These are phyloP conservation scores for Mystacornis crossleyi DNA, from an alignment of 2,113 vertebrate genomes.

Conservation along the genomic window DNA sequence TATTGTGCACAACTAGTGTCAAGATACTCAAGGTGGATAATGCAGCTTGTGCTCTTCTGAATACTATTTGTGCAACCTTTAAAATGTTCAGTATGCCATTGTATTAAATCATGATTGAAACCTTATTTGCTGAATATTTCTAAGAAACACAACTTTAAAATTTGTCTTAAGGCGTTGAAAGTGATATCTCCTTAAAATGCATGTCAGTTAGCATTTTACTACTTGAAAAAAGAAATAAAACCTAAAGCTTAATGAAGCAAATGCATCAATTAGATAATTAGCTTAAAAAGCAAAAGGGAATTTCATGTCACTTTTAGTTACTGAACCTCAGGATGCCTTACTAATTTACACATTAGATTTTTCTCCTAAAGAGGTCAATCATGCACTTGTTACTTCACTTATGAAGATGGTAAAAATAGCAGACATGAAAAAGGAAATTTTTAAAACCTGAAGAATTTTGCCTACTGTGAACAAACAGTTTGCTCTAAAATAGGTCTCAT, in stretches of 20 bases:
- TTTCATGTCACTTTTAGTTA: slow-evolving; percentile 35
- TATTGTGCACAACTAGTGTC: neutral
- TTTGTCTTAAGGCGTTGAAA: neutral
- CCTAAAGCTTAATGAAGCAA: slow-evolving; percentile 35
- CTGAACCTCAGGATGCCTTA: neutral
- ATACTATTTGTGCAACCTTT: neutral
- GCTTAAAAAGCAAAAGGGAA: slow-evolving; percentile 35
- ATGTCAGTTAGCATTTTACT: neutral
- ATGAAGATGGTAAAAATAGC: neutral
- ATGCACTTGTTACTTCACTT: neutral
- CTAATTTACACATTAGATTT: slow-evolving; percentile 16
- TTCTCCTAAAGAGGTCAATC: neutral
- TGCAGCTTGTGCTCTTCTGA: neutral
- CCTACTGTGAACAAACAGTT: neutral
- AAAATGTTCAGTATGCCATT: neutral
- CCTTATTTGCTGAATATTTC: neutral
- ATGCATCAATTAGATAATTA: slow-evolving; percentile 41
- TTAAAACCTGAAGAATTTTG: neutral
- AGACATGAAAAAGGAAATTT: neutral
- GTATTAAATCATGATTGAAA: neutral
- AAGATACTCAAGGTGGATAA: neutral
- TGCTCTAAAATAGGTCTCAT: neutral
- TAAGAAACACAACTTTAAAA: neutral
- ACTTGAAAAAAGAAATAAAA: neutral
- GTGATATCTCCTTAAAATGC: neutral